phyloP scores from a whole-genome alignment of 2,113 vertebrate species.

The Cynoglossus semilaevis region DNA sequence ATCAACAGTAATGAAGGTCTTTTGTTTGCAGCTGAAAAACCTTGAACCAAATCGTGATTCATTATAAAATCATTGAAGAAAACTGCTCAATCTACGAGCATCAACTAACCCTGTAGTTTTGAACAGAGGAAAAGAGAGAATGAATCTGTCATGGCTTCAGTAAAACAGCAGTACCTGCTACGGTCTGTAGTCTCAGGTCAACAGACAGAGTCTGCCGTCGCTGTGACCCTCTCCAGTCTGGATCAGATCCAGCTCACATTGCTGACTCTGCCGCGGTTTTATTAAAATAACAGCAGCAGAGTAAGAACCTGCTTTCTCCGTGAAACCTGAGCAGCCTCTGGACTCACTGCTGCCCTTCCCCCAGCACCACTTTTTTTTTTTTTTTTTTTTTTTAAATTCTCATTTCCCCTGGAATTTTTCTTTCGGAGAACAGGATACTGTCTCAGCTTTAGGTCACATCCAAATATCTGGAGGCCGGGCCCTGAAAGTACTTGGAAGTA shows the following conservation, averaged over 20 bases:
- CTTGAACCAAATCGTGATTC: no score
- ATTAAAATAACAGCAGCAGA: conserved; percentile 66
- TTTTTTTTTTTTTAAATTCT: conserved; percentile 40
- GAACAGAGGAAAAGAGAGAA: no score
- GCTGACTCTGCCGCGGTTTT: conserved; percentile 48
- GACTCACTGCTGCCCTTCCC: conserved; percentile 37
- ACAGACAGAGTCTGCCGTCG: conserved; percentile 45
- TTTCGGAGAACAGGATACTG: conserved; percentile 67
- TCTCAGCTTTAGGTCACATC: conserved; percentile 49
- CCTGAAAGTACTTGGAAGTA: conserved; percentile 29
- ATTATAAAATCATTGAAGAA: no score
- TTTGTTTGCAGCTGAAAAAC: no score
- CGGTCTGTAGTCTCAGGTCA: conserved; percentile 44
- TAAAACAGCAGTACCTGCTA: conserved; percentile 6
- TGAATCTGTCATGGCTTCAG: conserved; percentile 16
- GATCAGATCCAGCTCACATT: conserved; percentile 40
- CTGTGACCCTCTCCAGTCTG: conserved; percentile 41
- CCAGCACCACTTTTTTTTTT: conserved; percentile 6
- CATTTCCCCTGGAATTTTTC: conserved; percentile 58
- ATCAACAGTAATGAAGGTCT: no score
- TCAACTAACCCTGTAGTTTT: no score
- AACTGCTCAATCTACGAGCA: no score
- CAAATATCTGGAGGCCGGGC: conserved; percentile 27
- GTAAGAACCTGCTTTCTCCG: conserved; percentile 48
- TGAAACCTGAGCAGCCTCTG: conserved; percentile 42